phyloP scores from a whole-genome alignment of 1,140 invertebrate species.

The Globodera ellingtonae region DNA sequence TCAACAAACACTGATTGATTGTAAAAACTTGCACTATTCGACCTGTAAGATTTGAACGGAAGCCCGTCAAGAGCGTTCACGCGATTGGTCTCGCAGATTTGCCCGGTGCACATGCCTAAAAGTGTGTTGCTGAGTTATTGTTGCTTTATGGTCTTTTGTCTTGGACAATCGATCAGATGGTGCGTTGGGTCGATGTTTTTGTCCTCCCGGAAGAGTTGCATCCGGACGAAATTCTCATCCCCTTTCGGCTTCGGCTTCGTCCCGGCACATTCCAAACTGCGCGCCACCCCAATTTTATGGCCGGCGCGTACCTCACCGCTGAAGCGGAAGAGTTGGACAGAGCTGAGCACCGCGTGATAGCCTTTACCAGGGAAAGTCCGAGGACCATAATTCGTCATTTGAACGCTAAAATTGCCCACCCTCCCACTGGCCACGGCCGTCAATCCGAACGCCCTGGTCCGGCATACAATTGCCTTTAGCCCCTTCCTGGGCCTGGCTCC shows the following conservation, averaged over 20 bases:
- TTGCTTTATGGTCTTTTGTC: background rate
- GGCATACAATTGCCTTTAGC: slow-evolving; percentile 24
- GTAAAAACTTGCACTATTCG: slow-evolving; percentile 12
- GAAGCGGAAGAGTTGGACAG: slow-evolving; percentile 49
- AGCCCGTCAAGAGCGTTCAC: slow-evolving; percentile 55
- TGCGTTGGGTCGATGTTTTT: slow-evolving; percentile 57
- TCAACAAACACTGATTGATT: slow-evolving; percentile 34
- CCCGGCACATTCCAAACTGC: slow-evolving; percentile 37
- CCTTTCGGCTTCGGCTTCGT: slow-evolving; percentile 14
- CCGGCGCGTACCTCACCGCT: slow-evolving; percentile 58
- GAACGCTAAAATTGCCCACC: slow-evolving; percentile 29
- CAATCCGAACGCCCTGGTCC: slow-evolving; percentile 60
- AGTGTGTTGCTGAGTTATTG: background rate
- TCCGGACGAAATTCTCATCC: slow-evolving; percentile 53
- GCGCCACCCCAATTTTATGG: slow-evolving; percentile 56
- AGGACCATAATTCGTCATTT: no score
- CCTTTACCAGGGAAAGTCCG: slow-evolving; percentile 41
- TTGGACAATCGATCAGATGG: slow-evolving; percentile 61
- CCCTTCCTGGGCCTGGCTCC: slow-evolving; percentile 50
- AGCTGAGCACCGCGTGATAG: slow-evolving; percentile 60
- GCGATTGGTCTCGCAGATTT: slow-evolving; percentile 64
- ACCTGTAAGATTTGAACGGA: slow-evolving; percentile 59
- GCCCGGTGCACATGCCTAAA: slow-evolving; percentile 65
- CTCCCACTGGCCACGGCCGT: slow-evolving; percentile 61
- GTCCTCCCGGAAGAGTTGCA: slow-evolving; percentile 55